Conservation (phyloP, 2,797 vertebrate species). For the Pyrrhura leucotis region DNA sequence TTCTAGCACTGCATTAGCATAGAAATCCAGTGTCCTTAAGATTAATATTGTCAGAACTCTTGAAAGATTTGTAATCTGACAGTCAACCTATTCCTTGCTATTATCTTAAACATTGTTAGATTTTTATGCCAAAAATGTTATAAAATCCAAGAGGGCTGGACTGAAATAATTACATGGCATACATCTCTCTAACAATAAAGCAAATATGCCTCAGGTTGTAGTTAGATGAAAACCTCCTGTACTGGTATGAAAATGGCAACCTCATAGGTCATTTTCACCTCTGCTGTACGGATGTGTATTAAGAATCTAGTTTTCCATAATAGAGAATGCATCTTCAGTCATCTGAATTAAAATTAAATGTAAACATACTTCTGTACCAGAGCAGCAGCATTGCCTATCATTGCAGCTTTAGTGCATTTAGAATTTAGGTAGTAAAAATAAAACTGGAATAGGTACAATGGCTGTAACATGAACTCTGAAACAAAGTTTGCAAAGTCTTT, state of each 20-base stretch:
- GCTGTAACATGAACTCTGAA: not conserved
- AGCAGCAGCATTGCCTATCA: not conserved
- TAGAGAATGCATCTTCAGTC: not conserved
- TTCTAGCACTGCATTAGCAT: not conserved
- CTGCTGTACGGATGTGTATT: not conserved
- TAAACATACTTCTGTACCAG: not conserved
- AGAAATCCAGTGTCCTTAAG: not conserved
- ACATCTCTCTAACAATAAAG: not conserved
- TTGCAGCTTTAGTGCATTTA: not conserved
- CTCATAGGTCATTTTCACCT: not conserved
- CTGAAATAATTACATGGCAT: not conserved
- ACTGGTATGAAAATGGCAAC: not conserved
- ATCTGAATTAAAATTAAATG: not conserved
- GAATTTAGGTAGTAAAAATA: not conserved
- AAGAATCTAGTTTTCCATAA: not conserved
- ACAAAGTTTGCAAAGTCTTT: not conserved
- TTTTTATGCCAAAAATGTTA: not conserved
- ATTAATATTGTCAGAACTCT: not conserved
- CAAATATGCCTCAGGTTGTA: not conserved
- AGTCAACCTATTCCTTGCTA: not conserved
- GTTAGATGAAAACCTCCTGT: not conserved
- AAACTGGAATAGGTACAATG: not conserved
- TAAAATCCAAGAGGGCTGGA: not conserved
- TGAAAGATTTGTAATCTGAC: conserved; percentile 2
- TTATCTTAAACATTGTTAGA: not conserved